Conservation (phyloP, 1,140 invertebrate species). For the Calliphora vicina region DNA sequence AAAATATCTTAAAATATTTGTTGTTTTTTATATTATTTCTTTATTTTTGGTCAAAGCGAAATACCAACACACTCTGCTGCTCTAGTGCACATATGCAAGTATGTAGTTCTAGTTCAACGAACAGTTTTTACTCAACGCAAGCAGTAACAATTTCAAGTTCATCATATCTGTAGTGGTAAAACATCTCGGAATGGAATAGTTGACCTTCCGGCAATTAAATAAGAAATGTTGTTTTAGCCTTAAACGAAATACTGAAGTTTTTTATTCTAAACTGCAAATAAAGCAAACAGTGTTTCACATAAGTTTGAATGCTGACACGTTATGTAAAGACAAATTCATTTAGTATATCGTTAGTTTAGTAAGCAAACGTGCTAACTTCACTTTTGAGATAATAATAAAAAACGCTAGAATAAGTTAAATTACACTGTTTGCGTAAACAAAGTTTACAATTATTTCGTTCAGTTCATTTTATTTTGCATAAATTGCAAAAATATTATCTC, state of each 20-base stretch:
- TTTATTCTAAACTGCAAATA: too few species aligned
- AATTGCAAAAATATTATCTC: too few species aligned
- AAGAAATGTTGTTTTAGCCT: constrained; percentile 17
- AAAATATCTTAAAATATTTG: background rate
- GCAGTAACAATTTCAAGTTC: background rate
- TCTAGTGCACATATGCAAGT: background rate
- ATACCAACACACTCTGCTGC: background rate
- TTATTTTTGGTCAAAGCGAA: background rate
- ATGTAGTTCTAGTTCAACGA: background rate
- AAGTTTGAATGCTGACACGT: too few species aligned
- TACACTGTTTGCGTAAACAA: too few species aligned
- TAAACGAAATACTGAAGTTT: background rate
- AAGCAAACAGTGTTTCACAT: too few species aligned
- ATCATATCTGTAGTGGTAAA: background rate
- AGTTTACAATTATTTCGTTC: too few species aligned
- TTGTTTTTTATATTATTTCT: background rate
- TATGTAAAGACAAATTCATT: too few species aligned
- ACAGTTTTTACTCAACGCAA: background rate
- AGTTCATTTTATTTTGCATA: too few species aligned
- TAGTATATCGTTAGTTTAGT: too few species aligned
- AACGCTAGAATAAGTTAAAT: too few species aligned
- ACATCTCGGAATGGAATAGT: background rate
- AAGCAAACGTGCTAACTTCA: too few species aligned
- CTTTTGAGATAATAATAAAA: too few species aligned
- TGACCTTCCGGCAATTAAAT: constrained; percentile 40